A percentile compares a stretch with the other conserved stretches of the same genome.
phyloP scores from a whole-genome alignment of 2,113 vertebrate genomes.

The Sturnus vulgaris region DNA sequence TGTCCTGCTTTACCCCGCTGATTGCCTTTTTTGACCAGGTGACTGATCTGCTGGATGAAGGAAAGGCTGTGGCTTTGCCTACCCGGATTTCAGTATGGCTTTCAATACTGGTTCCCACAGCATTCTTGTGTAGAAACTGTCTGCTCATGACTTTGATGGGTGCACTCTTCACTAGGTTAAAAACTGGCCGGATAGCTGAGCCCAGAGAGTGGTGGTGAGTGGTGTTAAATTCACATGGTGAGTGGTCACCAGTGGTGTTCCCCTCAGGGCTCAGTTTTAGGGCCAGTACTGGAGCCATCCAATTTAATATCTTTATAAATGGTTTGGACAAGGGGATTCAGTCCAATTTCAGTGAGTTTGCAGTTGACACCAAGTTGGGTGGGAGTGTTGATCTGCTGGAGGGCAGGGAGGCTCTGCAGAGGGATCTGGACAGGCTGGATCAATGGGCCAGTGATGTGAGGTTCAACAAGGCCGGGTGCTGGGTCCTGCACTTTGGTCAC shows the following conservation, averaged over 20 bases:
- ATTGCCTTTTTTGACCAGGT: background rate
- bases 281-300: background rate
- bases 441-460: background rate
- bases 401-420: background rate
- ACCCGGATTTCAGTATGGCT: background rate
- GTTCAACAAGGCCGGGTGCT: rapidly evolving
- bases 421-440: background rate
- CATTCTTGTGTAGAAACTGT: background rate
- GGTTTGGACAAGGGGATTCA: rapidly evolving
- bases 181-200: background rate
- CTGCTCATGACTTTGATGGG: background rate
- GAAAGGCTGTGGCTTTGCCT: background rate
- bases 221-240: background rate
- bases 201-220: background rate
- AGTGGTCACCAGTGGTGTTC: background rate
- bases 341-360: background rate
- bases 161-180: background rate
- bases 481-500: rapidly evolving
- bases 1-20: background rate
- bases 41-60: background rate
- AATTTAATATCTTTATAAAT: background rate
- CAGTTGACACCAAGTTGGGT: background rate
- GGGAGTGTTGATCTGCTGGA: background rate
- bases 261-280: background rate
- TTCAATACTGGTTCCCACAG: background rate